These are phyloP conservation scores for Thymelicus sylvestris DNA, from an alignment of 2,888 invertebrate genomes.

Conservation along the genomic window DNA sequence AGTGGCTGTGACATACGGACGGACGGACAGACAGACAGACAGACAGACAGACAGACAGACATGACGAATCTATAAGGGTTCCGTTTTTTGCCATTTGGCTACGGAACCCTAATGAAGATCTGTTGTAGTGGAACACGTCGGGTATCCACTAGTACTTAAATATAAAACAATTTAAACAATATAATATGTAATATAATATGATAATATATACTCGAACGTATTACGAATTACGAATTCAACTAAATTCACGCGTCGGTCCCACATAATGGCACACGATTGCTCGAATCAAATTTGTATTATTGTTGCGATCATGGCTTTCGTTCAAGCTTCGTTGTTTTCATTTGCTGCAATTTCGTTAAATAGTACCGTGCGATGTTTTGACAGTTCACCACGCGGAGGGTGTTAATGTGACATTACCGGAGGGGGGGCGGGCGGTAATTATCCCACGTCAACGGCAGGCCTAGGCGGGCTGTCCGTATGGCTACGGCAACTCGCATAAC, in stretches of 20 bases:
- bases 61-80: no score
- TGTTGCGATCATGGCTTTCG: conserved; percentile 48
- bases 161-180: no score
- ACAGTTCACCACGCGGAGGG: conserved; percentile 74
- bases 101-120: no score
- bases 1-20: no score
- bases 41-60: no score
- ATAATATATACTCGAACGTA: no score
- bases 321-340: conserved; percentile 54
- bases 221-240: conserved; percentile 32
- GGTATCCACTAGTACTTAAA: no score
- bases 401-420: conserved; percentile 81
- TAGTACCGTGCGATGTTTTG: conserved; percentile 73
- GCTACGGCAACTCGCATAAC: conserved; percentile 51
- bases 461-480: conserved; percentile 71
- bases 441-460: conserved; percentile 81
- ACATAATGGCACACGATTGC: conserved; percentile 33
- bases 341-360: conserved; percentile 70
- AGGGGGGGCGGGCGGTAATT: conserved; percentile 71
- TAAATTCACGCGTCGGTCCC: conserved; percentile 28
- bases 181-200: no score
- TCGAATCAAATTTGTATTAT: conserved; percentile 41
- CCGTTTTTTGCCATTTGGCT: no score
- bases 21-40: no score
- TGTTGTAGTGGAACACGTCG: no score